Base-by-base conservation (phyloP, 2,797 vertebrate genomes). In the Platalea minor region DNA sequence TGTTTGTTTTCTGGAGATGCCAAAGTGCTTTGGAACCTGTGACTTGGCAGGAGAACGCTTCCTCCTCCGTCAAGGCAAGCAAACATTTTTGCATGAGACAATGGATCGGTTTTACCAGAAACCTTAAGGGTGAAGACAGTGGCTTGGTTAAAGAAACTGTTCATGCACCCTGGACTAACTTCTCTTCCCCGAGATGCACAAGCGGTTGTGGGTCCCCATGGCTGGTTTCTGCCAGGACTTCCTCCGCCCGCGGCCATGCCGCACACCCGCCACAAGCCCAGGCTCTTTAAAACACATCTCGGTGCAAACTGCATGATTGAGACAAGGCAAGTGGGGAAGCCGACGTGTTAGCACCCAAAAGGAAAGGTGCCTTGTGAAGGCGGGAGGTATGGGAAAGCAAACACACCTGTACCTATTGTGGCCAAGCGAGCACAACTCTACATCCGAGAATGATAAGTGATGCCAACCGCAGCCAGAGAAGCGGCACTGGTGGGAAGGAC, bases 1-100 rank as follows among this genome's bases (percentile, higher is more conserved):
- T 93, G 76, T 92, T 97, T 95, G 87, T 65, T 74, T 83, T 95
- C 91, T 81, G 79, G 78, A 45, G 91, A 89, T 78, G 93, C 87
- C 93, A 91, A 92, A 93, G 78, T 9, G 75, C 89, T 88, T 68
- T 84, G 75, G 78, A 89, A 69, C 68, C 68, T 81, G 81, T 28
- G 69, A 25, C 93, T 94, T 96, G 96, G 94, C 96, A 96, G 65
- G 50, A 79, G 41, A 78, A 91, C 0, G 3, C 54, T 97, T 97
- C 95, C 96, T 96, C 39, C 2, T 95, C 75, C 17, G 56, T 29
- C 59, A 35, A 68, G 72, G 59, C 60, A 69, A 68, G 64, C 72
- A 86, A 95, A 92, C 37, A 2, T 13, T 41, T 83, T 89, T 72
- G 29, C 65, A 41, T 60, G 51, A 35, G 48, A 59, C 46, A 26